Base-by-base conservation (phyloP, 92 coral and sea anemone genomes). In the Chrysogorgia sp. region DNA sequence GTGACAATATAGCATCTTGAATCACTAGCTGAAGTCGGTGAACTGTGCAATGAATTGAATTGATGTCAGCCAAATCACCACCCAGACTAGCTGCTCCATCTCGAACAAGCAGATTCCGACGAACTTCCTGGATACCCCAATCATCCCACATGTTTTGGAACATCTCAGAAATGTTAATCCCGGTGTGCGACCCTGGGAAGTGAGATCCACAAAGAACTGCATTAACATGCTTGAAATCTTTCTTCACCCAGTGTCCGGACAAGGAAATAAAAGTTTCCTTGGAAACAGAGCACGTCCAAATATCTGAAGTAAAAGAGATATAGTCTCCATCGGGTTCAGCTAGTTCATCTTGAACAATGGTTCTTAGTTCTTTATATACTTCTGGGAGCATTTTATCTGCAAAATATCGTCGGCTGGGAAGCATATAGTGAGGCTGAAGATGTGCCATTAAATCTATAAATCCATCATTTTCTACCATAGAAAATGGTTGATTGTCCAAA, bases 401-500 rank as follows among this genome's bases (percentile, higher is more conserved):
- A n/a, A n/a, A n/a, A 63, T 31, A 43, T 63, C 35, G 31, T 15
- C 70, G 70, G 70, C 70, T 63, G 45, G 70, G 70, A 23, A 63
- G 33, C 70, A 63, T 63, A 35, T 63, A 63, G 28, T n/a, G 40
- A 23, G 70, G 70, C 33, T 34, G 70, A 5, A 63, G 28, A 35
- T 63, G 70, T 63, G 70, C 70, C 35, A 63, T 63, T 63, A 63
- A 63, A n/a, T n/a, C n/a, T n/a, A n/a, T n/a, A n/a, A n/a, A n/a
- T n/a, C n/a, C n/a, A n/a, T n/a, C n/a, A n/a, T n/a, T n/a, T n/a
- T n/a, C n/a, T n/a, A n/a, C n/a, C n/a, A n/a, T n/a, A n/a, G n/a
- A n/a, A n/a, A n/a, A n/a, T n/a, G n/a, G n/a, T n/a, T n/a, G n/a
- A n/a, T n/a, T n/a, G n/a, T n/a, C n/a, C n/a, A n/a, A n/a, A 12